Evolutionary conservation across 2,113 vertebrate genomes (phyloP).

Genomic region (Sylvilagus bachmani): DNA sequence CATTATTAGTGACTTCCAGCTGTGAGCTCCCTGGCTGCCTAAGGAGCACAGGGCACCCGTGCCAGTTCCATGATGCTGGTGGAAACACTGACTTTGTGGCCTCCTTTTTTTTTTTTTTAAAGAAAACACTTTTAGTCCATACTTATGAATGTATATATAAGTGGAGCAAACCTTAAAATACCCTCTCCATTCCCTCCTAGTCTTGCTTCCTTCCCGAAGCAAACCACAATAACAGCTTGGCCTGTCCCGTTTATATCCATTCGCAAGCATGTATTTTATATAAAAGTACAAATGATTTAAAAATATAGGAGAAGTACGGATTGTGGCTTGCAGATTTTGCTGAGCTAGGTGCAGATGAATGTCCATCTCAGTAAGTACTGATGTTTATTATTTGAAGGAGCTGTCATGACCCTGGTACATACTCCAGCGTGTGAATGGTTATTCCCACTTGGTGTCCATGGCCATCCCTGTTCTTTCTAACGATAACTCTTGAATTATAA

Average conservation of each 20-base stretch:
- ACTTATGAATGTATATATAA: background rate
- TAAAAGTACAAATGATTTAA: constrained; percentile 13
- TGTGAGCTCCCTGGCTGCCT: background rate
- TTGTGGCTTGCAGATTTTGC: background rate
- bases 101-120: background rate
- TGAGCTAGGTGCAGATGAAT: background rate
- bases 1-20: background rate
- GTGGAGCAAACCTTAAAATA: constrained; percentile 6
- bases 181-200: background rate
- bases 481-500: background rate
- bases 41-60: background rate
- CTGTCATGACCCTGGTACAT: no score
- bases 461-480: background rate
- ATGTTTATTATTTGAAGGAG: background rate
- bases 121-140: background rate
- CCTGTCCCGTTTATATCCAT: background rate
- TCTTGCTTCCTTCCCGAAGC: constrained; percentile 27
- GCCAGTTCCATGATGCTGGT: background rate
- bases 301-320: background rate
- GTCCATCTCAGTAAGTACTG: fast-evolving
- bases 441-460: background rate
- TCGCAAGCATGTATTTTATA: constrained; percentile 28
- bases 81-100: background rate
- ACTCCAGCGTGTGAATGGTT: background rate
- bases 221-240: background rate